Conservation (phyloP, 2,797 vertebrate genomes). For the Triplophysa yarkandensis region DNA sequence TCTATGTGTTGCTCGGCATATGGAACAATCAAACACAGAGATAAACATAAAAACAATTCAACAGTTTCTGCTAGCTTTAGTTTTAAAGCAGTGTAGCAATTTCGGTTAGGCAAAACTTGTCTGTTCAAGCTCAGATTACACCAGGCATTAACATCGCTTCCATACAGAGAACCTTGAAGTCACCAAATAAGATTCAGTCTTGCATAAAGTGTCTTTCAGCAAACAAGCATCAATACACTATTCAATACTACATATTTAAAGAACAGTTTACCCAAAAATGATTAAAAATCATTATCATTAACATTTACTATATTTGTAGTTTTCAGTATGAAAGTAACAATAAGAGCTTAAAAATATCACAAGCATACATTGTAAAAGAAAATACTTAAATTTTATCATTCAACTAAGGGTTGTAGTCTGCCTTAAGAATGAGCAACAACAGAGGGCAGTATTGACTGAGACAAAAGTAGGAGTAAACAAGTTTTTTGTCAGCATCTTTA, state of each 20-base stretch:
- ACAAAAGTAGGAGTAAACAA: slow-evolving; percentile 4
- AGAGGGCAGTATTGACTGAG: slow-evolving; percentile 39
- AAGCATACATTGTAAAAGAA: background rate
- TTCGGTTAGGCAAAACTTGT: background rate
- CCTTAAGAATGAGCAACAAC: slow-evolving; percentile 27
- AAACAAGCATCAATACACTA: too few species aligned
- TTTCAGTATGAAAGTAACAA: background rate
- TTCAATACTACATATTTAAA: too few species aligned
- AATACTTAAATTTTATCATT: slow-evolving; percentile 26
- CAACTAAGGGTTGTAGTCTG: slow-evolving; percentile 12
- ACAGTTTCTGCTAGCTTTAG: background rate
- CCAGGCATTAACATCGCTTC: too few species aligned
- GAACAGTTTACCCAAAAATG: too few species aligned
- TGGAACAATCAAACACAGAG: background rate
- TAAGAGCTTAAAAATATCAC: background rate
- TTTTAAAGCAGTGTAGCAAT: background rate
- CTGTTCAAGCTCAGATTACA: too few species aligned
- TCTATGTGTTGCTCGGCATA: slow-evolving; percentile 22
- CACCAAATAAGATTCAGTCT: too few species aligned
- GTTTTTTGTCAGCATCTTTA: background rate
- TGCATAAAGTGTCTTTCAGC: too few species aligned
- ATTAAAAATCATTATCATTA: too few species aligned
- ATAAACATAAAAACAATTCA: background rate
- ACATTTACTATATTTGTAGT: background rate
- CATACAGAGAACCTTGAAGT: too few species aligned